These are phyloP conservation scores for Paraescarpia echinospica DNA, from an alignment of 1,140 invertebrate genomes.

Conservation along the genomic window DNA sequence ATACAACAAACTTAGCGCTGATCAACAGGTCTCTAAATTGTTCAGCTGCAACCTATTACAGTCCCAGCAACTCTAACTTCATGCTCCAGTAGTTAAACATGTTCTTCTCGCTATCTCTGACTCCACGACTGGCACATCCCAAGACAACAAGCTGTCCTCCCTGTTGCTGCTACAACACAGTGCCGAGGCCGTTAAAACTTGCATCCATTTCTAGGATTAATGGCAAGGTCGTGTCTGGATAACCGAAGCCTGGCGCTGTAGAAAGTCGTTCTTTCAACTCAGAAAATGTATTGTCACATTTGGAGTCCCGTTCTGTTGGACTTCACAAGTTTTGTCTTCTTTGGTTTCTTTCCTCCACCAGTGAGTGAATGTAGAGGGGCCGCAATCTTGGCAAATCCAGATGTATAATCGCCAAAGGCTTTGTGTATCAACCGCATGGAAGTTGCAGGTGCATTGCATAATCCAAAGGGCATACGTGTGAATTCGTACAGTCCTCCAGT, in stretches of 20 bases:
- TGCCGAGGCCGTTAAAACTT: background rate
- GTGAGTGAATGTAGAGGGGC: constrained; percentile 24
- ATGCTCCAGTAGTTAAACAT: constrained; percentile 4
- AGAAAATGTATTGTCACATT: background rate
- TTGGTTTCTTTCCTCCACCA: constrained; percentile 7
- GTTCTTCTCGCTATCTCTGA: constrained; percentile 13
- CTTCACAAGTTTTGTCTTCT: background rate
- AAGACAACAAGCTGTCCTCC: constrained; percentile 10
- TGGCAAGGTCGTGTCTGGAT: background rate
- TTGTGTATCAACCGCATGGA: constrained; percentile 57
- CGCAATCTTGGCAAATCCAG: constrained; percentile 31
- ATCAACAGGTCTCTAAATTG: too few relatives aligned
- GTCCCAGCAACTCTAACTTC: constrained; percentile 9
- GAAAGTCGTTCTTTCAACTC: too few relatives aligned
- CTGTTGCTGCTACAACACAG: constrained; percentile 10
- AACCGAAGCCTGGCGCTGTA: too few relatives aligned
- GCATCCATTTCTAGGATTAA: background rate
- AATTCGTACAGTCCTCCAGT: too few relatives aligned
- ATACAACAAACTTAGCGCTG: too few relatives aligned
- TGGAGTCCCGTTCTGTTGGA: background rate
- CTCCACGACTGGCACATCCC: background rate
- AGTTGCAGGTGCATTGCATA: constrained; percentile 52
- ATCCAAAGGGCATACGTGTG: constrained; percentile 25
- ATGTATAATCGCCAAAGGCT: too few relatives aligned
- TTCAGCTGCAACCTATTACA: constrained; percentile 7